Conservation (phyloP, 1,140 invertebrate species). For the Penaeus vannamei region DNA sequence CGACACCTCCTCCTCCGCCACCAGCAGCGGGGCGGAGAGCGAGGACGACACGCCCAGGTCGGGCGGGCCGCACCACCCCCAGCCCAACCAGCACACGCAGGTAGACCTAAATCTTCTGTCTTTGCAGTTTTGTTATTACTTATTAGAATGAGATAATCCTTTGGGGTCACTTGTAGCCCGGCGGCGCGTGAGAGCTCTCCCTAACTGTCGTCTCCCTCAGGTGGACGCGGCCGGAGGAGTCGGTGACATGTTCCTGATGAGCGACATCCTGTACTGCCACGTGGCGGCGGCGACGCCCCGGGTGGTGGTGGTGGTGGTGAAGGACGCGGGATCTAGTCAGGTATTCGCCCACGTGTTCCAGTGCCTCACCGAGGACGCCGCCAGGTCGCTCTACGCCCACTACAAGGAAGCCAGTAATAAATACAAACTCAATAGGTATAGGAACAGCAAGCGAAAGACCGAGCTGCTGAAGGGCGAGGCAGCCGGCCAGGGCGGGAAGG, state of each 20-base stretch:
- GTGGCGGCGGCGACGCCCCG: constrained; percentile 42
- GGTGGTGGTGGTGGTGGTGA: constrained; percentile 51
- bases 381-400: constrained; percentile 62
- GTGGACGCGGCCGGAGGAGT: background rate
- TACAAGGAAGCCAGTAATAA: constrained; percentile 64
- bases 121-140: no score
- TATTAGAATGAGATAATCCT: no score
- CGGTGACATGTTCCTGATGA: constrained; percentile 33
- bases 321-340: constrained; percentile 19
- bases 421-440: constrained; percentile 64
- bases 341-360: constrained; percentile 59
- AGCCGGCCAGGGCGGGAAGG: background rate
- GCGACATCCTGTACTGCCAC: constrained; percentile 64
- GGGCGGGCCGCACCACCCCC: background rate
- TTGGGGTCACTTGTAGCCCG: background rate
- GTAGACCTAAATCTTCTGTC: background rate
- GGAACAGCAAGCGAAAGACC: constrained; percentile 59
- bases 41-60: constrained; percentile 55
- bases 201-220: background rate
- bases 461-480: background rate
- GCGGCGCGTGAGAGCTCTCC: background rate
- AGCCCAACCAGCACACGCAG: background rate
- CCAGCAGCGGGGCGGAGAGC: constrained; percentile 57
- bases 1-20: constrained; percentile 50
- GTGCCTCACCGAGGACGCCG: constrained; percentile 52